phyloP scores from a whole-genome alignment of 2,797 vertebrate genomes.

The Oceanodroma leucorhoa region DNA sequence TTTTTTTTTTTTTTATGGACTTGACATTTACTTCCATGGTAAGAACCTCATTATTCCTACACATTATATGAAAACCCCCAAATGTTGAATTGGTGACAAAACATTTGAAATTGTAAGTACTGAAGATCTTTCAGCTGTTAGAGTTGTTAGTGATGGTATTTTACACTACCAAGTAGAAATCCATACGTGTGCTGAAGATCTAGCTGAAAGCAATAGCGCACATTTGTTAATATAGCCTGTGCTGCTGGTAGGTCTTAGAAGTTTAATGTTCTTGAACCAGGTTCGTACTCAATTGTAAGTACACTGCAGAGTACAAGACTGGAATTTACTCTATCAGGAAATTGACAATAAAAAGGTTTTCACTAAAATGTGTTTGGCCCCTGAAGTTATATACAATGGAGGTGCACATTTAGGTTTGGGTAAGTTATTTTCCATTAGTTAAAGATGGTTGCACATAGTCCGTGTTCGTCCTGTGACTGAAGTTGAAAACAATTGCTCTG shows the following conservation, averaged over 20 bases:
- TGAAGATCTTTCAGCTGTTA: background rate
- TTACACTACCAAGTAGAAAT: background rate
- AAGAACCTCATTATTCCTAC: background rate
- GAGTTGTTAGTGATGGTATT: background rate
- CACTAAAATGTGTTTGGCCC: background rate
- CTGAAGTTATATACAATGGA: background rate
- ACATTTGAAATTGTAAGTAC: background rate
- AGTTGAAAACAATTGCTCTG: background rate
- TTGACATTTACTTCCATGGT: background rate
- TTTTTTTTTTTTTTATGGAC: background rate
- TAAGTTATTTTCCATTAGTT: background rate
- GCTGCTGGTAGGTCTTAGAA: background rate
- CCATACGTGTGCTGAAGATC: background rate
- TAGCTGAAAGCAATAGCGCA: background rate
- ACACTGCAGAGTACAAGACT: background rate
- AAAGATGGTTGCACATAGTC: background rate
- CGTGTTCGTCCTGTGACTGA: background rate
- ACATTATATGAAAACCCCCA: background rate
- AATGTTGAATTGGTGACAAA: background rate
- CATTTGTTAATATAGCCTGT: background rate
- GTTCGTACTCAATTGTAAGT: background rate
- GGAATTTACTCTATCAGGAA: conserved; percentile 11
- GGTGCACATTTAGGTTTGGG: background rate
- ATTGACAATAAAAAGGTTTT: conserved; percentile 2
- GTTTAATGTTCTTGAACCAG: conserved; percentile 18